A percentile compares a stretch with the other conserved stretches of the same genome.
These are phyloP conservation scores for Salvelinus fontinalis DNA, from an alignment of 2,113 vertebrate genomes.

Conservation along the genomic window DNA sequence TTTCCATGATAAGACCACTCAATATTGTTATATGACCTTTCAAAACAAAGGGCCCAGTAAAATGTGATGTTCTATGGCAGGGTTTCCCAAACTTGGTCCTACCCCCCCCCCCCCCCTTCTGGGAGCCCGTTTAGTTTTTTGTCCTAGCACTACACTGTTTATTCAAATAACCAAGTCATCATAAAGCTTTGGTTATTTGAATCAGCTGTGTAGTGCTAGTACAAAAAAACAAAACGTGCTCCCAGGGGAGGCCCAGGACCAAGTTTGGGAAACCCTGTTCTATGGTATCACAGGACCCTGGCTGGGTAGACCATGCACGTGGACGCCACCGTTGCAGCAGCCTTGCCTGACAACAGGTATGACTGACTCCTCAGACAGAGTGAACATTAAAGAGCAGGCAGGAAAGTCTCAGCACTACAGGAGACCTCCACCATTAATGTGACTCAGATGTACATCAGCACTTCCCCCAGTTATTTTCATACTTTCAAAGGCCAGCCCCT, in stretches of 20 bases:
- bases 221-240: neutral
- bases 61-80: neutral
- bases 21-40: neutral
- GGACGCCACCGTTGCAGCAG: neutral
- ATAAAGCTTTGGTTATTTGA: no score
- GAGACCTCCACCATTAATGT: slow-evolving; percentile 46
- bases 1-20: neutral
- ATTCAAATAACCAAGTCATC: no score
- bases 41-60: neutral
- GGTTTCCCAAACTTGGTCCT: no score
- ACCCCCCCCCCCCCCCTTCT: no score
- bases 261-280: no score
- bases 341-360: neutral
- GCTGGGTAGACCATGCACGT: neutral
- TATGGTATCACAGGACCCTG: neutral
- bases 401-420: slow-evolving; percentile 32
- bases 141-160: no score
- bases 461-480: slow-evolving; percentile 5
- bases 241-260: no score
- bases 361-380: neutral
- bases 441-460: slow-evolving; percentile 53
- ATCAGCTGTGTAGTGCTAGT: no score
- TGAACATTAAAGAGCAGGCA: slow-evolving; percentile 36
- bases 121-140: no score
- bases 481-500: slow-evolving; percentile 11